Base-by-base conservation (phyloP, 2,113 vertebrate species). In the Tretioscincus oriximinensis region DNA sequence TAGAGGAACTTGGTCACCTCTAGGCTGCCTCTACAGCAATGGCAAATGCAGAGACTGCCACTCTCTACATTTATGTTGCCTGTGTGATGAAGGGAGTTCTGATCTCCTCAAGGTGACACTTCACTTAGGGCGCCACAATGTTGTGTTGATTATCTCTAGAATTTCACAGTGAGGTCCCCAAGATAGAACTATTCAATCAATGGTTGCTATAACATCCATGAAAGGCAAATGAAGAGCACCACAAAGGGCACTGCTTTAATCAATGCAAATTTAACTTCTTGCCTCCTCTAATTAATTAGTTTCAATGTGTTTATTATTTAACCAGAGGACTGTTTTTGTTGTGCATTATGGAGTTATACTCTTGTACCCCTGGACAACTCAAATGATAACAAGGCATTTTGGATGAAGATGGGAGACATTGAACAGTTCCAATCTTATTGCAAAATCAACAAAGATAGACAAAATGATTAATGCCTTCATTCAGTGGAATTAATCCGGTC, bases 251-350 rank as follows among this genome's bases (percentile, higher is more conserved):
- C 35, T 84, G 54, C 67, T 35, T 81, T 51, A 71, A 76, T 89
- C 80, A 84, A 72, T 92, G 81, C 47, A 63, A 85, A 84, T 80
- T 65, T 76, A 78, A 29, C 82, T 58, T 35, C 87, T 60, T 24
- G 49, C 6, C 78, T 84, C 60, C 28, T 83, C 63, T 60, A 58
- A 91, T 90, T 86, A 74, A 85, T 82, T 82, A 84, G 29, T 79
- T 90, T 81, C 60, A 9, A 65, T 67, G 10, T 76, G 63, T 82
- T 91, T 86, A 65, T 77, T 85, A 84, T 24, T n/a, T 66, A 78
- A 1, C 29, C 7, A 14, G 35, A 70, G 29, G 29, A 10, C 28
- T 65, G 16, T 58, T 58, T 12, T 18, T 58, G 51, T 86, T 78
- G 54, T 41, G 35, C 71, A 81, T 51, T 68, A 66, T 86, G 21